A percentile compares a stretch with the other conserved stretches of the same genome.
These are phyloP conservation scores for Nineta flava DNA, from an alignment of 2,888 invertebrate species.

Conservation along the genomic window DNA sequence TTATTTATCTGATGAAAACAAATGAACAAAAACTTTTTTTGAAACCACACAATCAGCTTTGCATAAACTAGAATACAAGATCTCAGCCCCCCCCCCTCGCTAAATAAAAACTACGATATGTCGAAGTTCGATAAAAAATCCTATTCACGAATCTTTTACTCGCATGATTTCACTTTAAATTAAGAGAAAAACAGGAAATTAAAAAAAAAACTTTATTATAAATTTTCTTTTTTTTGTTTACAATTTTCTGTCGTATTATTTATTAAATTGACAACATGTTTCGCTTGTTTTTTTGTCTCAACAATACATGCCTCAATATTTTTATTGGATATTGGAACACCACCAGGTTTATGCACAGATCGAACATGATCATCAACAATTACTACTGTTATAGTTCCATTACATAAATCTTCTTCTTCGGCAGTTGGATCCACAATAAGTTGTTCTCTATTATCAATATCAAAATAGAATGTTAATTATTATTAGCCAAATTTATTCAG, in stretches of 20 bases:
- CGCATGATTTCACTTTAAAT: too few species aligned
- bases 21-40: too few species aligned
- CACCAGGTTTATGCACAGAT: conserved; percentile 61
- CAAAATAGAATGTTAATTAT: neutral
- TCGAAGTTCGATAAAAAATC: too few species aligned
- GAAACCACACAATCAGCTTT: too few species aligned
- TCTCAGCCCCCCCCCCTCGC: too few species aligned
- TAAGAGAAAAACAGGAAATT: too few species aligned
- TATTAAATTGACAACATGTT: conserved; percentile 31
- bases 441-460: conserved; percentile 36
- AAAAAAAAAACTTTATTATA: too few species aligned
- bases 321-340: conserved; percentile 39
- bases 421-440: conserved; percentile 61
- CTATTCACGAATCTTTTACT: too few species aligned
- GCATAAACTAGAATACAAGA: too few species aligned
- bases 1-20: too few species aligned
- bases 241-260: conserved; percentile 16
- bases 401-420: conserved; percentile 66
- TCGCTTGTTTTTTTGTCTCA: conserved; percentile 40
- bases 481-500: too few species aligned
- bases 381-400: conserved; percentile 51
- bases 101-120: too few species aligned
- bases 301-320: conserved; percentile 41
- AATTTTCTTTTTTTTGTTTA: neutral
- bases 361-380: conserved; percentile 45